A percentile compares a stretch with the other conserved stretches of the same genome.
These are phyloP conservation scores for Ctenomys sociabilis DNA, from an alignment of 2,113 vertebrate species.

Conservation along the genomic window DNA sequence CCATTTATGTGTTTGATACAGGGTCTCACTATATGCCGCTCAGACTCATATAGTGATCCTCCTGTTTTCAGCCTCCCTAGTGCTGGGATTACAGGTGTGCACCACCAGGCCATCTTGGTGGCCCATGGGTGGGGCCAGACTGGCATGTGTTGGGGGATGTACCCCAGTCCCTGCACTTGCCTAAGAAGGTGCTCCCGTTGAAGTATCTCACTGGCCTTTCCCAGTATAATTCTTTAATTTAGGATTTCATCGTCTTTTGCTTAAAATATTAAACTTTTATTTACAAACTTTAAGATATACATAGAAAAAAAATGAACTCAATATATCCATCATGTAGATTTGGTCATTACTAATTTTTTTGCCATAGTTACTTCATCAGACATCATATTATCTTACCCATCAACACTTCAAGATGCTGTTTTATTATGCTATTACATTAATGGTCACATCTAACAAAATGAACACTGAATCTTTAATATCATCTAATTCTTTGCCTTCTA, in stretches of 20 bases:
- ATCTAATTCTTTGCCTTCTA: not conserved
- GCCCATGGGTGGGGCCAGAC: no score
- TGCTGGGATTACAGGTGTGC: no score
- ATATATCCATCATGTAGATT: not conserved
- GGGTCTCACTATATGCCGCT: no score
- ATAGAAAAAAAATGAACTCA: not conserved
- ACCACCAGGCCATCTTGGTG: no score
- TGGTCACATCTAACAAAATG: not conserved
- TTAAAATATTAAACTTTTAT: constrained; percentile 12
- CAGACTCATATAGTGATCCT: no score
- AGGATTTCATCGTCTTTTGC: constrained; percentile 8
- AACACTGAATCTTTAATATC: not conserved
- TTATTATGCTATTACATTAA: not conserved
- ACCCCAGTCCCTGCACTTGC: no score
- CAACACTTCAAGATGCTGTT: not conserved
- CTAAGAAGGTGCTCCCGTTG: no score
- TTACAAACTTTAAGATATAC: not conserved
- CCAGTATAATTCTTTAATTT: not conserved
- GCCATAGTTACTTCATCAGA: not conserved
- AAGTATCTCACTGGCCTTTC: no score
- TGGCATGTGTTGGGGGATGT: no score
- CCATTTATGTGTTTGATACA: no score
- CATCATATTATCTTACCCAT: not conserved
- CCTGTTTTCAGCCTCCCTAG: no score
- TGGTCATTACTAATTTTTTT: constrained; percentile 13